Percentiles rank a stretch among this genome's conserved stretches.
Conservation (phyloP, 2,797 vertebrate genomes). For the Schizopygopsis pylzovi region DNA sequence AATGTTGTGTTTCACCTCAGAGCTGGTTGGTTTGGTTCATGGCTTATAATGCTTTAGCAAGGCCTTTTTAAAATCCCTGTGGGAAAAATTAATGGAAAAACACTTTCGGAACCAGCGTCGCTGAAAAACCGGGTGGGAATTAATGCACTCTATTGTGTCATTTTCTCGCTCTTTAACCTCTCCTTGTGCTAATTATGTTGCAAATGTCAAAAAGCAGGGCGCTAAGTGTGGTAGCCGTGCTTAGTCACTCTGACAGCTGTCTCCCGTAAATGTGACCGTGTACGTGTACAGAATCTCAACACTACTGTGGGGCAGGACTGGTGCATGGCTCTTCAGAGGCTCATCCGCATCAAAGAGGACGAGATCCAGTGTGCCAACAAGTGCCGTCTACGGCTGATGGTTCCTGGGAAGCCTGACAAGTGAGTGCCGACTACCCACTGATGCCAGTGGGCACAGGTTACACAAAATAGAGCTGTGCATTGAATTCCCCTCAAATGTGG, state of each 20-base stretch:
- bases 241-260: conserved; percentile 50
- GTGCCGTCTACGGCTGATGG: conserved; percentile 86
- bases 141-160: neutral
- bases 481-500: conserved; percentile 42
- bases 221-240: conserved; percentile 29
- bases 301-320: conserved; percentile 90
- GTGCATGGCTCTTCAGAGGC: conserved; percentile 89
- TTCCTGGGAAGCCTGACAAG: conserved; percentile 90
- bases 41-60: neutral
- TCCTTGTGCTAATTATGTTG: conserved; percentile 8
- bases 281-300: conserved; percentile 85
- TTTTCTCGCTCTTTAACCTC: neutral
- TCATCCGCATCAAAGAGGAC: conserved; percentile 90
- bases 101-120: neutral
- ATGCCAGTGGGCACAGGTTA: conserved; percentile 32
- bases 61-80: neutral
- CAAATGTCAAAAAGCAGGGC: conserved; percentile 20
- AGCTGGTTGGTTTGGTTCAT: neutral
- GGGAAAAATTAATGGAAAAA: neutral
- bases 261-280: conserved; percentile 46
- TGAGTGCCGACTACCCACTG: conserved; percentile 68
- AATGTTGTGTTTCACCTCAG: neutral
- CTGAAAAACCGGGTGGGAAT: neutral
- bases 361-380: conserved; percentile 92
- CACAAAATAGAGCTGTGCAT: conserved; percentile 28